These are phyloP conservation scores for Lagodon rhomboides DNA, from an alignment of 2,797 vertebrate genomes.

Conservation along the genomic window DNA sequence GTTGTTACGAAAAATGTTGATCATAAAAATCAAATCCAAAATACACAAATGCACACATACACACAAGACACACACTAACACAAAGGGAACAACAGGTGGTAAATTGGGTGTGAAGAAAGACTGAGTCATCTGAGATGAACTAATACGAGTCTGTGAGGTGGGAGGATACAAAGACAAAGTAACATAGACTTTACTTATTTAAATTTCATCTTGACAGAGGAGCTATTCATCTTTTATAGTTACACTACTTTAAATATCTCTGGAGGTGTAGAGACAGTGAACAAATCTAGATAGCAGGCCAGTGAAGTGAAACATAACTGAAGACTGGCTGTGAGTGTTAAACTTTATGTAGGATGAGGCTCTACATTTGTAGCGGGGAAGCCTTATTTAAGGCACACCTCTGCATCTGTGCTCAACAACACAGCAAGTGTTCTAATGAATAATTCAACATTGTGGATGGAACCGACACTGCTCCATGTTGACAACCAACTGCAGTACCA, in stretches of 20 bases:
- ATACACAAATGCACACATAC: background rate
- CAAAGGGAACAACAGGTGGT: slow-evolving; percentile 33
- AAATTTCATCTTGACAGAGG: background rate
- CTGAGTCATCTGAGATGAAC: slow-evolving; percentile 23
- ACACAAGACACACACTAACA: background rate
- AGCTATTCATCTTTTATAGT: slow-evolving; percentile 1
- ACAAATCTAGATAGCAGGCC: background rate
- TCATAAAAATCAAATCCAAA: slow-evolving; percentile 1
- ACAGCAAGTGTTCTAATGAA: slow-evolving; percentile 57
- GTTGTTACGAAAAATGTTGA: background rate
- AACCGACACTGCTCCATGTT: slow-evolving; percentile 37
- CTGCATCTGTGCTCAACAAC: slow-evolving; percentile 55
- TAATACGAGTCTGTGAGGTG: slow-evolving; percentile 7
- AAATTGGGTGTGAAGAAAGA: slow-evolving; percentile 11
- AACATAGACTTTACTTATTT: slow-evolving; percentile 6
- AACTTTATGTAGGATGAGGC: slow-evolving; percentile 7
- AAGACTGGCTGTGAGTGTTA: slow-evolving; percentile 14
- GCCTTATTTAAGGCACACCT: slow-evolving; percentile 52
- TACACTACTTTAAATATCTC: slow-evolving; percentile 1
- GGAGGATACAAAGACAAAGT: slow-evolving; percentile 27
- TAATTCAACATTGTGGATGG: slow-evolving; percentile 61
- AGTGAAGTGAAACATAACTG: slow-evolving; percentile 15
- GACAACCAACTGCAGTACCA: slow-evolving; percentile 33
- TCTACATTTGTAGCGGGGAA: slow-evolving; percentile 10
- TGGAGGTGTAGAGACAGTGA: background rate